These are phyloP conservation scores for Charina bottae DNA, from an alignment of 2,113 vertebrate species.

Conservation along the genomic window DNA sequence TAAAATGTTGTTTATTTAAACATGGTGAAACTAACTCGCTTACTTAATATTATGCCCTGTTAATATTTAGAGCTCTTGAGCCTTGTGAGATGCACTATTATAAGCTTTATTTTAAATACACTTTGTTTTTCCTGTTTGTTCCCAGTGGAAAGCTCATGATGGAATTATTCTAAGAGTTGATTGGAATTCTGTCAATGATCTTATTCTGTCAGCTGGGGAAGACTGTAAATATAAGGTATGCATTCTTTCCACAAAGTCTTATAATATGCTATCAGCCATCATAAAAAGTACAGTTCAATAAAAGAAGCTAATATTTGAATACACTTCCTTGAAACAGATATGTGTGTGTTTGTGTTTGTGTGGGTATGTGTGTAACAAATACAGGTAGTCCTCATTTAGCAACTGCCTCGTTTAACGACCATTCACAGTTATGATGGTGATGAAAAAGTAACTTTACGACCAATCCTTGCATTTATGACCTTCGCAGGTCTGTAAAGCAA, in stretches of 20 bases:
- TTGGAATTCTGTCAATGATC: slow-evolving; percentile 94
- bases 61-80: background rate
- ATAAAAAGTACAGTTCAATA: slow-evolving; percentile 13
- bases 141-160: slow-evolving; percentile 96
- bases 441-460: too few species aligned
- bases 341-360: background rate
- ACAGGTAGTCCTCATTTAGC: background rate
- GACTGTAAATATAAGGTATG: slow-evolving; percentile 97
- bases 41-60: background rate
- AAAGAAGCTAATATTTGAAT: background rate
- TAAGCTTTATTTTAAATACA: background rate
- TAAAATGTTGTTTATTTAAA: background rate
- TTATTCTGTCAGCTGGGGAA: slow-evolving; percentile 93
- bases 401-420: too few species aligned
- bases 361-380: too few species aligned
- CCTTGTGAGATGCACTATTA: background rate
- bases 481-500: too few species aligned
- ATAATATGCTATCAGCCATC: slow-evolving; percentile 20
- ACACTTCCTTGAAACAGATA: background rate
- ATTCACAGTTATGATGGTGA: background rate
- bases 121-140: slow-evolving; percentile 14
- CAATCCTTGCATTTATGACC: background rate
- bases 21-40: background rate
- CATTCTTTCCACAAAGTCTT: slow-evolving; percentile 10
- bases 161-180: slow-evolving; percentile 93